Percentiles rank a stretch among this genome's conserved stretches.
Conservation (phyloP, 2,113 vertebrate genomes). For the Bufo bufo region DNA sequence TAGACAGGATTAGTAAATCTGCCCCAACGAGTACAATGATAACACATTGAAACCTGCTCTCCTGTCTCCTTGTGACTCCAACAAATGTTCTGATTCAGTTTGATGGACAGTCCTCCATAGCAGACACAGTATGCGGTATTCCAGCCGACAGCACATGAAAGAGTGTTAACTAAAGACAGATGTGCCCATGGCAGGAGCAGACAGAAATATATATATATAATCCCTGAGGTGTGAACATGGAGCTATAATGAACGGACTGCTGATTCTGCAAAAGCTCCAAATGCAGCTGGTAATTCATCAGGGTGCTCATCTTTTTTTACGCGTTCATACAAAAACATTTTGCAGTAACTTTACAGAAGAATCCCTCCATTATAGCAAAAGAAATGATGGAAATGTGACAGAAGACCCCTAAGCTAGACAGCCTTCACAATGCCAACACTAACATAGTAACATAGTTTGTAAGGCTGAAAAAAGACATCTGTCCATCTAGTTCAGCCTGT, state of each 20-base stretch:
- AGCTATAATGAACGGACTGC: background rate
- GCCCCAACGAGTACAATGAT: background rate
- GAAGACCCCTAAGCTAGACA: too few relatives aligned
- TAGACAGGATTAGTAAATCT: too few relatives aligned
- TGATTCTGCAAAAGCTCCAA: background rate
- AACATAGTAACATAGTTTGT: too few relatives aligned
- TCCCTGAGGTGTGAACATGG: background rate
- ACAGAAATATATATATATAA: conserved; percentile 12
- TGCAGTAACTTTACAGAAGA: background rate
- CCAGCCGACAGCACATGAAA: background rate
- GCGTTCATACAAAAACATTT: background rate
- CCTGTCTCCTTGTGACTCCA: background rate
- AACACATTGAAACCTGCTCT: background rate
- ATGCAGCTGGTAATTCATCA: too few relatives aligned
- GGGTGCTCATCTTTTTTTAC: background rate
- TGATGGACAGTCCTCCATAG: background rate
- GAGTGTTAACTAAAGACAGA: conserved; percentile 3
- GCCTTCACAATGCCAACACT: too few relatives aligned
- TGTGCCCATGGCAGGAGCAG: background rate
- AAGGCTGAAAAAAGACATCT: too few relatives aligned
- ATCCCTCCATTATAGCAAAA: too few relatives aligned
- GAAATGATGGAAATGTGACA: too few relatives aligned
- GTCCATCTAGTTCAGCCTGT: too few relatives aligned
- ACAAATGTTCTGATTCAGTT: background rate
- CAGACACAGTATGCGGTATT: background rate